Conservation (phyloP, 2,888 invertebrate genomes). For the Sipunculus nudus region DNA sequence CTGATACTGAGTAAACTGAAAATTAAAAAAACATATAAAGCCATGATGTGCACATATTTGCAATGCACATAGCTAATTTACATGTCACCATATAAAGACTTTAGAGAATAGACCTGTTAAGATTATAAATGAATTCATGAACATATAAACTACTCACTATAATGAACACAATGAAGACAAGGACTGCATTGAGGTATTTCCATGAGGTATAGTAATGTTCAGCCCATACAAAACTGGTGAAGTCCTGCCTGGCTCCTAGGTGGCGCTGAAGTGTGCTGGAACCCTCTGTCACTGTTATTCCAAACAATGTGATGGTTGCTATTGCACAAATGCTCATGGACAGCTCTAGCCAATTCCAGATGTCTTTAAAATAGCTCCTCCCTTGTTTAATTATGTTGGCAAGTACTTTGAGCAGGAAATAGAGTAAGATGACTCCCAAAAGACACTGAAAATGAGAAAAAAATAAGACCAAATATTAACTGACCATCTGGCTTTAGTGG, state of each 20-base stretch:
- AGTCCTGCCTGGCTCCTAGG: slow-evolving; percentile 45
- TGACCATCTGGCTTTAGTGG: no score
- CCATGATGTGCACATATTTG: background rate
- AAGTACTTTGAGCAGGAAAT: slow-evolving; percentile 55
- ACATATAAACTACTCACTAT: slow-evolving; percentile 57
- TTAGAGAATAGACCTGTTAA: background rate
- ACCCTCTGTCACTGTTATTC: slow-evolving; percentile 59
- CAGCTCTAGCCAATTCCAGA: slow-evolving; percentile 64
- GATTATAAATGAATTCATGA: background rate
- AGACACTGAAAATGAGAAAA: slow-evolving; percentile 46
- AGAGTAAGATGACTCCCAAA: slow-evolving; percentile 56
- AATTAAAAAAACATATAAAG: no score
- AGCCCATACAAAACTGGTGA: slow-evolving; percentile 52
- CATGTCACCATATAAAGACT: background rate
- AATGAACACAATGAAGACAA: slow-evolving; percentile 67
- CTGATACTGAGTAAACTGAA: no score
- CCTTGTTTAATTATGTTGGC: slow-evolving; percentile 44
- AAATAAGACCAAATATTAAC: no score
- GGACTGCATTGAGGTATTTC: slow-evolving; percentile 64
- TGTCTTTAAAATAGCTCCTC: slow-evolving; percentile 50
- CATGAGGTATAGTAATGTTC: slow-evolving; percentile 62
- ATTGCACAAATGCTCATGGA: slow-evolving; percentile 52
- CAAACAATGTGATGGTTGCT: slow-evolving; percentile 55
- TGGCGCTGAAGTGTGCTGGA: slow-evolving; percentile 60
- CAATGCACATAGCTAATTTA: background rate